phyloP scores from a whole-genome alignment of 2,797 vertebrate species.

The Anas bahamensis region DNA sequence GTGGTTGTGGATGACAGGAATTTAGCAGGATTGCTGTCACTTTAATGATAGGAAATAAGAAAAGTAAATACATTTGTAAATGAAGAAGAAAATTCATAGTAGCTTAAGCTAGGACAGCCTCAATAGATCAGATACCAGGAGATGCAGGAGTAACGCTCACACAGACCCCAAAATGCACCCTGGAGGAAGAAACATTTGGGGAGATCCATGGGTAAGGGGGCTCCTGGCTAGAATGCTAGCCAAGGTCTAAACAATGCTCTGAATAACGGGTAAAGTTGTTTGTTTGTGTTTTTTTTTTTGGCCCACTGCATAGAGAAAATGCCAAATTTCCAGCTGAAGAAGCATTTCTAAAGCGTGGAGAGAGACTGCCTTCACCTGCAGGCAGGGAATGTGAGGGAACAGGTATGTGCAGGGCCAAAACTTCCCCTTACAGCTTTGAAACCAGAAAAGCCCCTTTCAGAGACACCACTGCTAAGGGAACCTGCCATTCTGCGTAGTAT shows the following conservation, averaged over 20 bases:
- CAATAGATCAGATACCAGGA: accelerated
- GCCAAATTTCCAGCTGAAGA: background rate
- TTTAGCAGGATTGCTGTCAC: accelerated
- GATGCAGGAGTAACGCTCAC: accelerated
- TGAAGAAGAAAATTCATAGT: accelerated
- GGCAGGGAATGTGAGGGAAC: background rate
- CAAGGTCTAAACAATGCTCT: background rate
- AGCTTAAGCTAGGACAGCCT: background rate
- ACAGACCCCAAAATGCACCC: background rate
- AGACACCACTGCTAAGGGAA: background rate
- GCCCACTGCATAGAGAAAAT: background rate
- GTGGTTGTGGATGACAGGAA: background rate
- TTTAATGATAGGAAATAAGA: background rate
- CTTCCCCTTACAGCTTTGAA: background rate
- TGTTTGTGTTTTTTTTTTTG: background rate
- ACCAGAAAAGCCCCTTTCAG: background rate
- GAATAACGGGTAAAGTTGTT: background rate
- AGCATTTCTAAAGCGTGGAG: background rate
- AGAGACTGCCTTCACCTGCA: accelerated
- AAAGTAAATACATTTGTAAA: background rate
- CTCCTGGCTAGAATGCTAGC: background rate
- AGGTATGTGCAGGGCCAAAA: background rate
- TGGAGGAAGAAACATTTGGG: background rate
- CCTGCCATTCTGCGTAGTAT: background rate
- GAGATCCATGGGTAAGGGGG: accelerated